Evolutionary conservation across 2,113 vertebrate species (phyloP).

Genomic region (Todiramphus saurophagus): DNA sequence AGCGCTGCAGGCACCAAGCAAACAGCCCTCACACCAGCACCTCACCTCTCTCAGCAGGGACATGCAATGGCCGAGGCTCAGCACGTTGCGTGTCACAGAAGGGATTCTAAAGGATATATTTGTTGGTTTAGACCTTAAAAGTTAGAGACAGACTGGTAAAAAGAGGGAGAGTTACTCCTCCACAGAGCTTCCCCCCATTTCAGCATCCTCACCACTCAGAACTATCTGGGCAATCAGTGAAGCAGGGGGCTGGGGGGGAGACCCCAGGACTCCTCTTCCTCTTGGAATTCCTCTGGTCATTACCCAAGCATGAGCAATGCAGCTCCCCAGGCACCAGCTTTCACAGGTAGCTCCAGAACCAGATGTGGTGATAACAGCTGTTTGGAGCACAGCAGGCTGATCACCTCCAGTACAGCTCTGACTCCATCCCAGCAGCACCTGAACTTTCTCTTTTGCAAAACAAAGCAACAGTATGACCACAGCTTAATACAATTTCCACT

Average conservation of each 20-base stretch:
- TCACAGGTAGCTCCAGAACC: neutral
- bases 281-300: neutral
- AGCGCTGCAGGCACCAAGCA: accelerated
- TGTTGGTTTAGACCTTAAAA: neutral
- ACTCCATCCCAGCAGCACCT: neutral
- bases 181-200: neutral
- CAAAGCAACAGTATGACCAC: neutral
- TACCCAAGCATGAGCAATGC: neutral
- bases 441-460: neutral
- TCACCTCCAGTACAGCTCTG: neutral
- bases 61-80: neutral
- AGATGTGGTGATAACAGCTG: neutral
- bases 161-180: neutral
- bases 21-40: neutral
- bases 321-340: neutral
- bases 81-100: neutral
- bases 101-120: neutral
- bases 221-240: neutral
- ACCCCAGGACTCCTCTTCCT: neutral
- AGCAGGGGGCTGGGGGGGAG: accelerated
- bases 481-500: neutral
- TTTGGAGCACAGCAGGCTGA: neutral
- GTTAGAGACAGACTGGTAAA: neutral
- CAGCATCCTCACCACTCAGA: neutral
- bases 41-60: neutral